Evolutionary conservation across 2,888 invertebrate genomes (phyloP), one percentile per base, ranked within the genome.

Genomic region (Sipha maydis): DNA sequence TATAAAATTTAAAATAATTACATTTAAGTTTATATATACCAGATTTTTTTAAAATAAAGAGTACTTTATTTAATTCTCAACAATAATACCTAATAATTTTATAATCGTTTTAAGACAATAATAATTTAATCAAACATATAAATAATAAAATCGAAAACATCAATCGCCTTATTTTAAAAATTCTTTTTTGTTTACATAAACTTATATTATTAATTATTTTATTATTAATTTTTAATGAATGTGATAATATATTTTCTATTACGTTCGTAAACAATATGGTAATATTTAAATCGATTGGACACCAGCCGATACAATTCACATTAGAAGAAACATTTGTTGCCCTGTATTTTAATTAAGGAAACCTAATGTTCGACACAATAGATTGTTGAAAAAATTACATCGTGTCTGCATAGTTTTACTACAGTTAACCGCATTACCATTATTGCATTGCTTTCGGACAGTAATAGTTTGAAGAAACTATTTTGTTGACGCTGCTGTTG

Each of bases 321-420:
- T 41, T 75, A 31, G 9, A 21, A 41, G 5, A 75, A 85, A 85
- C 61, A 77, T 41, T 41, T 25, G 67, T 25, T 34, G 69, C 69
- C n/a, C 19, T 69, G 85, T 34, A 85, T 85, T 69, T 85, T 85
- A 85, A 85, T 85, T 69, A 54, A 85, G 85, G 85, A 85, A 85
- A 85, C 77, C 48, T 69, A 54, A 54, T 85, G 85, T 85, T 54
- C 11, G 9, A 69, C 85, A 78, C 48, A 69, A 77, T 77, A 54
- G 25, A 54, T 77, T 7, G 25, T 69, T 69, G 85, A 77, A 77
- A n/a, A n/a, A 61, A 77, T 28, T 17, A 28, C 31, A 17, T 8
- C 5, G 2, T 21, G 38, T 21, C 61, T 38, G 41, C 11, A 21
- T n/a, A 34, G 31, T 34, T 54, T 25, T 34, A 25, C 1, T 48